These are phyloP conservation scores for Teleogryllus occipitalis DNA, from an alignment of 1,140 invertebrate genomes.

Conservation along the genomic window DNA sequence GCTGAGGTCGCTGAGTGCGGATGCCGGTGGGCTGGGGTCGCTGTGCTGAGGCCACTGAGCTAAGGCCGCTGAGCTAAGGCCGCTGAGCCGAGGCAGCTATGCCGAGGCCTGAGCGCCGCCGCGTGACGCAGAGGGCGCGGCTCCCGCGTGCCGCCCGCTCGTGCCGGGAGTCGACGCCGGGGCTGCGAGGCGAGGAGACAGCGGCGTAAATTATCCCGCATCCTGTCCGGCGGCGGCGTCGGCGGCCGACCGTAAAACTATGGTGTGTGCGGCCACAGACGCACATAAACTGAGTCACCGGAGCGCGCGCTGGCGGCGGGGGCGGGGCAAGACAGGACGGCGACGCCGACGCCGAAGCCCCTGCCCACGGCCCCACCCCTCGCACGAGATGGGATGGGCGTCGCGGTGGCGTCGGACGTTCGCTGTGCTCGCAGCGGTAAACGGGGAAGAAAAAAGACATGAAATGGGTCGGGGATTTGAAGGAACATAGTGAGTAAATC, in stretches of 20 bases:
- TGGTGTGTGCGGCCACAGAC: not conserved
- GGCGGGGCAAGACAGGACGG: not conserved
- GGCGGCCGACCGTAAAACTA: not conserved
- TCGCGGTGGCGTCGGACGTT: no score
- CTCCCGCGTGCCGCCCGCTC: not conserved
- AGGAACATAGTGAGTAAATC: no score
- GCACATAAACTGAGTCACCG: conserved; percentile 3
- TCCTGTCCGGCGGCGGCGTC: not conserved
- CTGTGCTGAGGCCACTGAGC: no score
- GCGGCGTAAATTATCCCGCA: conserved; percentile 3
- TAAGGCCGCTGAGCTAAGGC: no score
- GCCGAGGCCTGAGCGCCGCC: not conserved
- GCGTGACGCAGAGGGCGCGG: not conserved
- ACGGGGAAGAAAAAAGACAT: no score
- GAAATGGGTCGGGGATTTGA: no score
- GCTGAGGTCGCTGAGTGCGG: no score
- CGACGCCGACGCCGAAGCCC: no score
- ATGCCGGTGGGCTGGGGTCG: no score
- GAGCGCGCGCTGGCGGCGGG: not conserved
- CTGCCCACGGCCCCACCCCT: not conserved
- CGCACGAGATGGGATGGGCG: no score
- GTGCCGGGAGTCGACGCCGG: not conserved
- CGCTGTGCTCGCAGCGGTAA: no score
- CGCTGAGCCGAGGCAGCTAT: no score
- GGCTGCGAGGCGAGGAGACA: not conserved